A percentile compares a stretch with the other conserved stretches of the same genome.
Conservation (phyloP, 2,797 vertebrate genomes). For the Rhinophrynus dorsalis region DNA sequence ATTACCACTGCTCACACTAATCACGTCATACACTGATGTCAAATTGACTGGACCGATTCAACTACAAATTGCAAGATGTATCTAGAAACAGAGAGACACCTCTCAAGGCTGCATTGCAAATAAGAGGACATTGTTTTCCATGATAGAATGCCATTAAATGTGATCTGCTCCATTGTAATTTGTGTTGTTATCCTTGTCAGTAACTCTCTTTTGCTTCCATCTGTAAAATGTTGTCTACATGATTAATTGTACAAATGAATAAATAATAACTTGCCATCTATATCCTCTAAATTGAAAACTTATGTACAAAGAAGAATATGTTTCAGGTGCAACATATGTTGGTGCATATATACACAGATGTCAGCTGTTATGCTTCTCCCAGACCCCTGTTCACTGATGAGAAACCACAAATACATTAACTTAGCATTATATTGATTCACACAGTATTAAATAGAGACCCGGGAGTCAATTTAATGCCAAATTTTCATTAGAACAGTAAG, state of each 20-base stretch:
- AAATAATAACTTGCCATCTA: not conserved
- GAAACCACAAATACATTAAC: slow-evolving; percentile 32
- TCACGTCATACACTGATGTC: no score
- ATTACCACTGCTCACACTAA: no score
- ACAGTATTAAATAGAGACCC: slow-evolving; percentile 35
- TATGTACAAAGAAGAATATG: not conserved
- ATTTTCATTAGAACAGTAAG: slow-evolving; percentile 10
- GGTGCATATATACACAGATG: not conserved
- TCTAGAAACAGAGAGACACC: no score
- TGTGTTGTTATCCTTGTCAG: no score
- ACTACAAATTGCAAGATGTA: no score
- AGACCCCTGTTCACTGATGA: slow-evolving; percentile 9
- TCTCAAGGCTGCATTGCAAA: no score
- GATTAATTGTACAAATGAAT: not conserved
- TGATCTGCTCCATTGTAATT: no score
- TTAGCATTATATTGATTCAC: slow-evolving; percentile 29
- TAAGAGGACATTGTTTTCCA: no score
- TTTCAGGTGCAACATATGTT: not conserved
- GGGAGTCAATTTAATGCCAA: slow-evolving; percentile 18
- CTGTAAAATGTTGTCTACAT: not conserved
- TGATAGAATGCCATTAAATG: no score
- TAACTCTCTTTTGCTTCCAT: not conserved
- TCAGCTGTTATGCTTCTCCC: slow-evolving; percentile 21
- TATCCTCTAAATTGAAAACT: not conserved
- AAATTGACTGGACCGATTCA: no score